These are phyloP conservation scores for Parasteatoda lunata DNA, from an alignment of 2,888 invertebrate genomes.

Conservation along the genomic window DNA sequence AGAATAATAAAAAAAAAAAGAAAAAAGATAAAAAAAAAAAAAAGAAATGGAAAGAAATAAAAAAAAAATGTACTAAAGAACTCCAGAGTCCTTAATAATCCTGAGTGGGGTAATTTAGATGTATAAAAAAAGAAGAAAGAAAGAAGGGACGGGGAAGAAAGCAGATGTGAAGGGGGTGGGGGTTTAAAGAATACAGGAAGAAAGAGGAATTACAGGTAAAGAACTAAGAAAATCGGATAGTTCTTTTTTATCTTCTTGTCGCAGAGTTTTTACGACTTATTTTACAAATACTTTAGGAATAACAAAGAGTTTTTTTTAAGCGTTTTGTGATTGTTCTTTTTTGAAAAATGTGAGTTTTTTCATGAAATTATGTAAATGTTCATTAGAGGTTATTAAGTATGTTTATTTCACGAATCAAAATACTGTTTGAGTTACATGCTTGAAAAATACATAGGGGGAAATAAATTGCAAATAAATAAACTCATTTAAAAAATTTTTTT, in stretches of 20 bases:
- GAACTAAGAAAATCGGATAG: not conserved
- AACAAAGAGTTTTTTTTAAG: too few relatives aligned
- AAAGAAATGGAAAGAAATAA: not conserved
- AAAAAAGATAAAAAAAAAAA: slow-evolving; percentile 4
- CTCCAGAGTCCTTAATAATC: not conserved
- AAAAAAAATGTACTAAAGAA: not conserved
- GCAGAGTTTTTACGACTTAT: too few relatives aligned
- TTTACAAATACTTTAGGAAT: too few relatives aligned
- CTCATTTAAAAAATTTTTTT: too few relatives aligned
- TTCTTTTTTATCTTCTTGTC: not conserved
- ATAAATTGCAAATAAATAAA: too few relatives aligned
- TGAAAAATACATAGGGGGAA: too few relatives aligned
- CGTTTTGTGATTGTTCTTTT: too few relatives aligned
- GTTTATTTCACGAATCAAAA: too few relatives aligned
- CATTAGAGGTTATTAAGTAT: too few relatives aligned
- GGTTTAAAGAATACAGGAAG: not conserved
- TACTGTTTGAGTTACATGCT: too few relatives aligned
- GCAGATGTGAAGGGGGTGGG: not conserved
- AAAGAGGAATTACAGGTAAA: not conserved
- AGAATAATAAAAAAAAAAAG: not conserved
- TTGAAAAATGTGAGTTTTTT: too few relatives aligned
- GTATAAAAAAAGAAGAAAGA: not conserved
- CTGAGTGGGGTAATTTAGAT: not conserved
- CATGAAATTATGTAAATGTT: too few relatives aligned
- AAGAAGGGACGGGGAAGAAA: not conserved